Conservation (phyloP, 2,113 vertebrate genomes). For the Festucalex cinctus region DNA sequence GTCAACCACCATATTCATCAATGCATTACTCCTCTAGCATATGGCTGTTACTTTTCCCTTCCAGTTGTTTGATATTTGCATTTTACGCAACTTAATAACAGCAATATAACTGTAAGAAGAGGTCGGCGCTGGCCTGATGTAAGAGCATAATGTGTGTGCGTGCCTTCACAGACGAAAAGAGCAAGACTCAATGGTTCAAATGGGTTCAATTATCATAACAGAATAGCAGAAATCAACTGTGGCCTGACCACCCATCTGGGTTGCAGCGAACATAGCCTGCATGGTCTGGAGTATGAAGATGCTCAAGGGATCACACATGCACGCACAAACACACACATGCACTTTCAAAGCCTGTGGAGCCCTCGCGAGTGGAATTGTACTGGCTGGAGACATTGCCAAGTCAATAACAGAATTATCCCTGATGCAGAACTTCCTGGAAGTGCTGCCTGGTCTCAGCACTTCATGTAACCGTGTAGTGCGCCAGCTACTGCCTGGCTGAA, state of each 20-base stretch:
- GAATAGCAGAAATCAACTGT: constrained; percentile 53
- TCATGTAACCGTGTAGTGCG: constrained; percentile 48
- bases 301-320: constrained; percentile 18
- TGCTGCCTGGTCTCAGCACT: constrained; percentile 38
- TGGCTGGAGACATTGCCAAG: constrained; percentile 60
- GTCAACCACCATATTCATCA: constrained; percentile 23
- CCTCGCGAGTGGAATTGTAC: constrained; percentile 56
- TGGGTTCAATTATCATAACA: constrained; percentile 61
- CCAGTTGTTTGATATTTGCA: constrained; percentile 60
- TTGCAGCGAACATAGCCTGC: constrained; percentile 44
- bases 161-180: constrained; percentile 33
- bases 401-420: constrained; percentile 68
- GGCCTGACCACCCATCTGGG: constrained; percentile 65
- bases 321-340: constrained; percentile 28
- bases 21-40: constrained; percentile 39
- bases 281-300: constrained; percentile 20
- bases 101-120: constrained; percentile 26
- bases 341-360: constrained; percentile 50
- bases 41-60: constrained; percentile 60
- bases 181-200: constrained; percentile 38
- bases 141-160: constrained; percentile 1
- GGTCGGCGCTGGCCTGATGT: constrained; percentile 22
- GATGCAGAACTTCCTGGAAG: constrained; percentile 64
- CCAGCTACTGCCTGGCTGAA: constrained; percentile 34
- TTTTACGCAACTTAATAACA: constrained; percentile 59